Conservation (phyloP, 2,113 vertebrate species). For the Hydrochoerus hydrochaeris region DNA sequence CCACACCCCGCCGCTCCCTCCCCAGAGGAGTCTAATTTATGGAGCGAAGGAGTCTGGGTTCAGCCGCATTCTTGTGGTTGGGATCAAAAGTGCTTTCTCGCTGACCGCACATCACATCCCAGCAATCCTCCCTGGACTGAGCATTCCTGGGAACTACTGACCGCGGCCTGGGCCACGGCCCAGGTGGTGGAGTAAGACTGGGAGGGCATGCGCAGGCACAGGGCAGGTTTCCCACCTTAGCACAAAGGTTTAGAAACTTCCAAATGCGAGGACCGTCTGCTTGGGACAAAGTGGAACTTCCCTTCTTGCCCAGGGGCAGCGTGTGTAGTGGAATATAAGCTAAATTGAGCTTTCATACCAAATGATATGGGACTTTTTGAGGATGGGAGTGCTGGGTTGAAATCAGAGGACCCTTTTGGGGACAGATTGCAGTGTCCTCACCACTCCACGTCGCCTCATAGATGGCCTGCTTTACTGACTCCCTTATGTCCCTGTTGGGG, state of each 20-base stretch:
- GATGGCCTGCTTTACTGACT: neutral
- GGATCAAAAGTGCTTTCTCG: slow-evolving; percentile 78
- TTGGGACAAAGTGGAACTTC: neutral
- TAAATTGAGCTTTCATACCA: slow-evolving; percentile 5
- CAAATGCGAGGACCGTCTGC: neutral
- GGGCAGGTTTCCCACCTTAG: neutral
- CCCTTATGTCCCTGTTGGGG: neutral
- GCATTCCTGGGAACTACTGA: slow-evolving; percentile 65
- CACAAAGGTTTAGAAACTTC: neutral
- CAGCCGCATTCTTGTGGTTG: slow-evolving; percentile 77
- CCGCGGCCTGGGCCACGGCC: slow-evolving; percentile 52
- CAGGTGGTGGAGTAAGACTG: slow-evolving; percentile 32
- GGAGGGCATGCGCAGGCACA: slow-evolving; percentile 23
- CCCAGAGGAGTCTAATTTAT: slow-evolving; percentile 70
- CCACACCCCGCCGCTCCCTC: slow-evolving; percentile 60
- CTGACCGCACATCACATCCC: slow-evolving; percentile 73
- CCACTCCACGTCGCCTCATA: neutral
- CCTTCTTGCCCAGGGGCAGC: neutral
- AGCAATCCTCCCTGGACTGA: slow-evolving; percentile 69
- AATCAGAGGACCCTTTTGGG: neutral
- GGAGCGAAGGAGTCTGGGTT: slow-evolving; percentile 63
- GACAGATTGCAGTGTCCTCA: neutral
- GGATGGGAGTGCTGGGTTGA: neutral
- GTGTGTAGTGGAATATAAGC: neutral
- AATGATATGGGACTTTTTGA: neutral